These are phyloP conservation scores for Hipparchia semele DNA, from an alignment of 2,888 invertebrate genomes.

Conservation along the genomic window DNA sequence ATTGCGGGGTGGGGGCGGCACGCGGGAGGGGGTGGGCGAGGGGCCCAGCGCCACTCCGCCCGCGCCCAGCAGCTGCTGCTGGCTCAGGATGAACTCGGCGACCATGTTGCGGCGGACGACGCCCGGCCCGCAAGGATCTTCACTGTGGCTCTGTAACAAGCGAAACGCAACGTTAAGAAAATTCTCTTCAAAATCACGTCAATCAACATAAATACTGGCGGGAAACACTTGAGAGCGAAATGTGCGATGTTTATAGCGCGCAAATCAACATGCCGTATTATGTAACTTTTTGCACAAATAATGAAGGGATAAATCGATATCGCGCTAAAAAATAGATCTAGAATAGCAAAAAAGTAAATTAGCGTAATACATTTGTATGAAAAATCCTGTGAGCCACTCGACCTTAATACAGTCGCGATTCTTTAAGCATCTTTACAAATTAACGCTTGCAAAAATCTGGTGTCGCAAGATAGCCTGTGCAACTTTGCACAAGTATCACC, in stretches of 20 bases:
- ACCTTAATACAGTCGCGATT: constrained; percentile 49
- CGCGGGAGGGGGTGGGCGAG: constrained; percentile 64
- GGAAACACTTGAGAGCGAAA: neutral
- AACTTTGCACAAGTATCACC: constrained; percentile 67
- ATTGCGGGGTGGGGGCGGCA: constrained; percentile 64
- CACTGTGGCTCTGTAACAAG: constrained; percentile 78
- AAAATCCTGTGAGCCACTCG: neutral
- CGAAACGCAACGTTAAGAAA: constrained; percentile 57
- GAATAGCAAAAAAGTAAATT: too few relatives aligned
- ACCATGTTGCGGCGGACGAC: constrained; percentile 90
- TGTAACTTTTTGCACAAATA: too few relatives aligned
- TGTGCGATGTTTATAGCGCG: too few relatives aligned
- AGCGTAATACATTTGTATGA: too few relatives aligned
- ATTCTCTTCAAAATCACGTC: neutral
- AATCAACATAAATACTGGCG: too few relatives aligned
- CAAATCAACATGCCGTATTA: too few relatives aligned
- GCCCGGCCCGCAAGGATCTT: constrained; percentile 76
- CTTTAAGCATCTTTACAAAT: constrained; percentile 49
- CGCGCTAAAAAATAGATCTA: too few relatives aligned
- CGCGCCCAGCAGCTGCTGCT: constrained; percentile 79
- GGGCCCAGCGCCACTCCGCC: constrained; percentile 68
- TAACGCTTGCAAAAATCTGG: constrained; percentile 65
- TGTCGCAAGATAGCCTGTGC: constrained; percentile 58
- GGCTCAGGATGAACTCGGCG: constrained; percentile 92
- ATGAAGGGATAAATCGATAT: too few relatives aligned